A percentile compares a stretch with the other conserved stretches of the same genome.
Conservation (phyloP, 2,797 vertebrate genomes). For the Lepus oiostolus region DNA sequence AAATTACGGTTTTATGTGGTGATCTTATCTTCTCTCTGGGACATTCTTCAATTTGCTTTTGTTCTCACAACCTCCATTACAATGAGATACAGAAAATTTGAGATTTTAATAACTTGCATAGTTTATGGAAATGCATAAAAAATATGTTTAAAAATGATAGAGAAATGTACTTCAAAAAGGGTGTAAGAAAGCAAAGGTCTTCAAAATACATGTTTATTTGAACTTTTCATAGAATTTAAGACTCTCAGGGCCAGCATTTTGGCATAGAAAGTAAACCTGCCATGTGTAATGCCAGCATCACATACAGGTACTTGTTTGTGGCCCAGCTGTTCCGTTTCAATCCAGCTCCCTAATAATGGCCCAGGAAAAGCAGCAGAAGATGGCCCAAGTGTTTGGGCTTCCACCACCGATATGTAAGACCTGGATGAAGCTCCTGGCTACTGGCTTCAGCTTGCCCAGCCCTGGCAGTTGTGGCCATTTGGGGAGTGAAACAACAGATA, state of each 20-base stretch:
- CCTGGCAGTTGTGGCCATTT: too few relatives aligned
- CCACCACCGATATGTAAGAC: too few relatives aligned
- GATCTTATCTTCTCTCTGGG: background rate
- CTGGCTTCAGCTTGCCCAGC: too few relatives aligned
- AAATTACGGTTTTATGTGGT: background rate
- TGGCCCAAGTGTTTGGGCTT: too few relatives aligned
- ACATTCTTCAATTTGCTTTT: slow-evolving; percentile 26
- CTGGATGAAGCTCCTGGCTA: too few relatives aligned
- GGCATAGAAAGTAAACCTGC: too few relatives aligned
- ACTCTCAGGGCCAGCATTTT: background rate
- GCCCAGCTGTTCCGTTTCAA: too few relatives aligned
- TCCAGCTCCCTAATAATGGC: too few relatives aligned
- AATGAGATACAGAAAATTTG: background rate
- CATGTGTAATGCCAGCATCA: too few relatives aligned
- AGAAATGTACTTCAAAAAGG: slow-evolving; percentile 8
- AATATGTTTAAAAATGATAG: background rate
- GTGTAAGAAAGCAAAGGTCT: slow-evolving; percentile 34
- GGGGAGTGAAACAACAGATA: too few relatives aligned
- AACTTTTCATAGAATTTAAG: slow-evolving; percentile 77
- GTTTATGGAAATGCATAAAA: background rate
- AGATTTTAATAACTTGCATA: background rate
- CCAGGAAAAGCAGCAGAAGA: too few relatives aligned
- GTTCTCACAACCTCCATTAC: background rate
- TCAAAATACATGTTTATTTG: slow-evolving; percentile 79
- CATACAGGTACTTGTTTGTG: too few relatives aligned